These are phyloP conservation scores for Porites rus DNA, from an alignment of 92 coral and sea anemone genomes.

Conservation along the genomic window DNA sequence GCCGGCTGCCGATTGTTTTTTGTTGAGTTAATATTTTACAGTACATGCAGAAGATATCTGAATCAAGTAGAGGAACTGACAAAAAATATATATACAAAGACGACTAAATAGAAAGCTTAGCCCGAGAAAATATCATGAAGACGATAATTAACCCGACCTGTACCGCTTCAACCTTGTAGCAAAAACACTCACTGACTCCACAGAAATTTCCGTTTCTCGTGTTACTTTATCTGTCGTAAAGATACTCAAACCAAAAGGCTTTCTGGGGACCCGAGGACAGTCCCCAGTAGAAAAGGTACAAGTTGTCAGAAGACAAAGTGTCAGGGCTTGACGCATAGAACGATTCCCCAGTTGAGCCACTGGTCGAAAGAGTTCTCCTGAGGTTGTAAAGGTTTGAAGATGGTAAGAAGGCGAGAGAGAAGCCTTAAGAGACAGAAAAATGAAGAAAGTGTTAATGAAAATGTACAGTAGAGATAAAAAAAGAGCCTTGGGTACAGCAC, in stretches of 20 bases:
- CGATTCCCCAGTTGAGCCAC: slow-evolving; percentile 27
- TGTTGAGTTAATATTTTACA: too few relatives aligned
- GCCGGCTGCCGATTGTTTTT: too few relatives aligned
- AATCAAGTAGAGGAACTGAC: too few relatives aligned
- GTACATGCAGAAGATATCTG: too few relatives aligned
- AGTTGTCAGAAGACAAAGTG: slow-evolving; percentile 33
- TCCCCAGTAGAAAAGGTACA: slow-evolving; percentile 64
- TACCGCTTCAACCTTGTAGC: neutral
- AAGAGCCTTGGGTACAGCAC: neutral
- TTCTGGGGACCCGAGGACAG: slow-evolving; percentile 67
- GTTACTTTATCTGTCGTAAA: slow-evolving; percentile 46
- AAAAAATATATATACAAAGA: too few relatives aligned
- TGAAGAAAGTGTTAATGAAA: neutral
- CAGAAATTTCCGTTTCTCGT: neutral
- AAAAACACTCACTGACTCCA: neutral
- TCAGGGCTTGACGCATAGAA: neutral
- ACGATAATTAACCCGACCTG: neutral
- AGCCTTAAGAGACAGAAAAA: slow-evolving; percentile 32
- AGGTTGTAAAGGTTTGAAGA: neutral
- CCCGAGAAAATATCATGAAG: too few relatives aligned
- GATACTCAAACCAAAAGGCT: slow-evolving; percentile 61
- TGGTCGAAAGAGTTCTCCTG: slow-evolving; percentile 4
- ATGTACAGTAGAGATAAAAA: neutral
- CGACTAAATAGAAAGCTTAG: too few relatives aligned
- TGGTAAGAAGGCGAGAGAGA: neutral